Base-by-base conservation (phyloP, 1,140 invertebrate genomes). In the Drosophila truncata region DNA sequence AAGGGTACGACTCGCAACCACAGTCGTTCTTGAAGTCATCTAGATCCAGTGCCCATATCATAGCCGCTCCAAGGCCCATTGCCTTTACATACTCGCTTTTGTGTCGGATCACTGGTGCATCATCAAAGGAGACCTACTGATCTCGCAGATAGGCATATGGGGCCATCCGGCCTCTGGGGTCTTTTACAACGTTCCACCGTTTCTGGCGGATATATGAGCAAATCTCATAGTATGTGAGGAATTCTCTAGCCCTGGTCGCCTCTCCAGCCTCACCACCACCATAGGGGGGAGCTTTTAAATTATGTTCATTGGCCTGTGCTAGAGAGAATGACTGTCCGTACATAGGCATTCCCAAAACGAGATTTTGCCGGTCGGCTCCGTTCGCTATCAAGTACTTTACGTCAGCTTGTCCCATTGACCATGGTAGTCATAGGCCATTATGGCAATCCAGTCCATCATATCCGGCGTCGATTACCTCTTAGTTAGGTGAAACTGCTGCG, bases 391-490 rank as follows among this genome's bases (percentile, higher is more conserved):
- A 97, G 91, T 97, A 97, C 80, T 96, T 94, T 6, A 98, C 95
- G 97, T 98, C 78, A 95, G 95, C 74, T 96, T 97, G 74, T 97
- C 96, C 95, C 96, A 97, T 77, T 97, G 95, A 0, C 97, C 97
- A 78, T 98, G 97, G 90, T 95, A 98, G 82, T 98, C 97, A 79
- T 98, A 98, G 1, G 96, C 95, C 95, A 98, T 98, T 4, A 98
- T 95, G 2, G 96, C 95, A 14, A 95, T 94, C 96, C 97, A 98
- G 90, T 98, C 97, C 95, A 82, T 98, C 96, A 79, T 98, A 98
- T 3, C 95, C 97, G 16, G 94, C 94, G 85, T 97, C 96, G 4
- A 98, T 96, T 0, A 98, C 96, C 81, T 95, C 96, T 91, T 97
- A 97, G 77, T 95, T 97, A 0, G 97, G 96, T 0, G 97, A 96